These are phyloP conservation scores for Macrosiphum euphorbiae DNA, from an alignment of 2,888 invertebrate genomes.

Conservation along the genomic window DNA sequence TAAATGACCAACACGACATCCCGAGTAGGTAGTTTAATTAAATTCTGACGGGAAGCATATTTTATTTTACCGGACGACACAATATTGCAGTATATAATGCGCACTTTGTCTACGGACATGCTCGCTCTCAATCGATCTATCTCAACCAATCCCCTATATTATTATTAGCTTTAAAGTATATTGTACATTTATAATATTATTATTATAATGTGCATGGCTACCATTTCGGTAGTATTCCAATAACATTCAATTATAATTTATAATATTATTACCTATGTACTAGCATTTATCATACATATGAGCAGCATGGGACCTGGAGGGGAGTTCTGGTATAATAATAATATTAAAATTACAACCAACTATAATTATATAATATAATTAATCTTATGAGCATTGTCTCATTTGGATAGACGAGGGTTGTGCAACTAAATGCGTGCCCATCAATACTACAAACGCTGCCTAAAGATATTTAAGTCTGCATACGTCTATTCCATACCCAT, in stretches of 20 bases:
- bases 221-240: background rate
- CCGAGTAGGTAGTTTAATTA: constrained; percentile 13
- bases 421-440: background rate
- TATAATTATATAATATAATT: too few species aligned
- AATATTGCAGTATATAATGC: background rate
- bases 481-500: background rate
- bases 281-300: background rate
- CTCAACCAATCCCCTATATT: background rate
- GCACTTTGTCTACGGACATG: background rate
- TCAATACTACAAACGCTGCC: background rate
- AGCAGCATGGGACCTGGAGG: background rate
- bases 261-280: background rate
- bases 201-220: background rate
- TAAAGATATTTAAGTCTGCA: background rate
- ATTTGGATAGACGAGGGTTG: background rate
- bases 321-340: background rate
- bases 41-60: constrained; percentile 7
- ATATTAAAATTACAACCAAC: too few species aligned
- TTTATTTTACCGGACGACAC: background rate
- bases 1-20: constrained; percentile 17
- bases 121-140: background rate
- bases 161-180: background rate
- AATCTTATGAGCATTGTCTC: background rate
- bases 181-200: too few species aligned
- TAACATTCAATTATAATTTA: background rate